These are phyloP conservation scores for Steinernema hermaphroditum DNA, from an alignment of 2,888 invertebrate species.

Conservation along the genomic window DNA sequence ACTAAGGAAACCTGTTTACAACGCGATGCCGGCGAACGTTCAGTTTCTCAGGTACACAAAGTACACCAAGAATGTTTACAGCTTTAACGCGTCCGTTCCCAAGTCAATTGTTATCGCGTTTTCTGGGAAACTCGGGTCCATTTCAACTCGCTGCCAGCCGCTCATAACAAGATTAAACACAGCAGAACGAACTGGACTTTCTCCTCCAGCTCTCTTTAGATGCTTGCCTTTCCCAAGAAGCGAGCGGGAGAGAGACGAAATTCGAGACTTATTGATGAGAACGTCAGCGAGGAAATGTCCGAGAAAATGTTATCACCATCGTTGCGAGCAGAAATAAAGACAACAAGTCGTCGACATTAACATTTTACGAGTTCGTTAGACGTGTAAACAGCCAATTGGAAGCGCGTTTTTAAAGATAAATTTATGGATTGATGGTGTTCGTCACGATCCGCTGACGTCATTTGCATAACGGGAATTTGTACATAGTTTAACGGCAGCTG, in stretches of 20 bases:
- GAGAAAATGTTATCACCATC: not conserved
- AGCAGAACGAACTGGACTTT: too few species aligned
- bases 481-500: too few species aligned
- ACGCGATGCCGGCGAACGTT: not conserved
- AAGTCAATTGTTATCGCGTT: too few species aligned
- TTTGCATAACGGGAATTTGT: too few species aligned
- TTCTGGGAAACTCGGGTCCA: too few species aligned
- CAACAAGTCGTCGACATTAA: conserved; percentile 21
- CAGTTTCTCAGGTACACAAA: not conserved
- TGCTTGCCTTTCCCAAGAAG: too few species aligned
- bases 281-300: not conserved
- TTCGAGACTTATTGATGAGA: not conserved
- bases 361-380: conserved; percentile 2
- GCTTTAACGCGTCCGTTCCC: not conserved
- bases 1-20: too few species aligned
- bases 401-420: not conserved
- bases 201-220: too few species aligned
- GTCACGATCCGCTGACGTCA: too few species aligned
- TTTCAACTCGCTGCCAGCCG: too few species aligned
- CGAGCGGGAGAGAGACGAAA: not conserved
- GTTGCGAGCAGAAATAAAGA: not conserved
- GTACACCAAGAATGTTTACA: not conserved
- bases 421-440: too few species aligned
- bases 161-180: too few species aligned
- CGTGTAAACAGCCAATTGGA: not conserved